These are phyloP conservation scores for Rhinolophus sinicus DNA, from an alignment of 2,113 vertebrate genomes.

Conservation along the genomic window DNA sequence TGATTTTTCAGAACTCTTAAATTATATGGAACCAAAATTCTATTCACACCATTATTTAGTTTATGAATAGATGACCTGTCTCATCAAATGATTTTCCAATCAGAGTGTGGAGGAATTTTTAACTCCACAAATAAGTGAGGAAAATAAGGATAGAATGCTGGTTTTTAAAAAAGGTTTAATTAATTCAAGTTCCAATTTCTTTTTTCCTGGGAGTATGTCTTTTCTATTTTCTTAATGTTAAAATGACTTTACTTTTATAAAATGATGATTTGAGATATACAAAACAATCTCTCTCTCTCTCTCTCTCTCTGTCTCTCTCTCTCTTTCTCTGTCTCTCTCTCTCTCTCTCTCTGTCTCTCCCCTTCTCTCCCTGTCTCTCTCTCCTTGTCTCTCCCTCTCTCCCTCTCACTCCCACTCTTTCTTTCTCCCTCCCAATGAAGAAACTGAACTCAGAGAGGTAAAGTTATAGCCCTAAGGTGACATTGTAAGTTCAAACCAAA, in stretches of 20 bases:
- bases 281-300: neutral
- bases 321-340: neutral
- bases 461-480: neutral
- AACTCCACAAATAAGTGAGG: neutral
- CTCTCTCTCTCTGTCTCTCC: neutral
- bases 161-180: neutral
- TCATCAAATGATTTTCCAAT: neutral
- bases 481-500: neutral
- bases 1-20: neutral
- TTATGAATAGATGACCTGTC: neutral
- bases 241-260: constrained; percentile 45
- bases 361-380: too few relatives aligned
- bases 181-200: neutral
- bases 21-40: neutral
- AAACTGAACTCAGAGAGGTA: neutral
- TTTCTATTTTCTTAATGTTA: constrained; percentile 7
- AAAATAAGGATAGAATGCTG: neutral
- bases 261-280: neutral
- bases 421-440: neutral
- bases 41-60: neutral
- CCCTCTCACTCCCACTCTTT: neutral
- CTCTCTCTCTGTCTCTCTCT: too few relatives aligned
- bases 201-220: neutral
- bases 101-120: neutral
- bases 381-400: neutral